Conservation (phyloP, 2,888 invertebrate species). For the Sceliomorpha sp. region DNA sequence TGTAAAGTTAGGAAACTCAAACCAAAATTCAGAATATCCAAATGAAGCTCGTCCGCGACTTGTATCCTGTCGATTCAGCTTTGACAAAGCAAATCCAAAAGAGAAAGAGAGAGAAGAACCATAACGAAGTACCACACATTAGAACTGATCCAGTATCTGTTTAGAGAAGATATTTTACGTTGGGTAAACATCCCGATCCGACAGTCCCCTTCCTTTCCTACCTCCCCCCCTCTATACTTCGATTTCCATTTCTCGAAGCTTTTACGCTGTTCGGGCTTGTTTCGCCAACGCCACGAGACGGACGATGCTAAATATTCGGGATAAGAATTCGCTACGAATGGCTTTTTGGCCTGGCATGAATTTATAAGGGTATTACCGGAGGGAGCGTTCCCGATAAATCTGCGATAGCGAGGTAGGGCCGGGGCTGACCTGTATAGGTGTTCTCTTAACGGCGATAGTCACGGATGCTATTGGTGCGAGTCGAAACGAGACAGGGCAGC, state of each 20-base stretch:
- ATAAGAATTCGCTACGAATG: conserved; percentile 60
- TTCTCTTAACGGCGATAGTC: conserved; percentile 57
- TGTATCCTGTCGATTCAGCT: no score
- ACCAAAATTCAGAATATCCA: no score
- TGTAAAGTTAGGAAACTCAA: no score
- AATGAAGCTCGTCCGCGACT: no score
- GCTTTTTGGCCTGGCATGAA: conserved; percentile 63
- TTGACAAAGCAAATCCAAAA: no score
- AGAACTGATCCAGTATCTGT: conserved; percentile 36
- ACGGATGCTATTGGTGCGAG: conserved; percentile 52
- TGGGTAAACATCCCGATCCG: conserved; percentile 26
- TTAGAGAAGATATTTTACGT: conserved; percentile 33
- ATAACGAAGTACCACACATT: conserved; percentile 34
- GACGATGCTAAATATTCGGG: conserved; percentile 51
- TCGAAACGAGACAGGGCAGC: conserved; percentile 39
- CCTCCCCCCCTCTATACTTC: conserved; percentile 18
- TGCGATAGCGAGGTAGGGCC: conserved; percentile 59
- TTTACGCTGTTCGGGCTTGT: conserved; percentile 45
- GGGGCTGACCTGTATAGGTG: conserved; percentile 54
- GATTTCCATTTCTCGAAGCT: conserved; percentile 48
- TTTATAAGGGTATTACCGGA: conserved; percentile 69
- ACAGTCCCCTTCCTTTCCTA: conserved; percentile 2
- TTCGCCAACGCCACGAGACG: conserved; percentile 38
- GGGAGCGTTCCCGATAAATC: conserved; percentile 66
- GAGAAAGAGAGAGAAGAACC: conserved; percentile 10